phyloP scores from a whole-genome alignment of 2,113 vertebrate genomes.

The Bos taurus region ARS-UCD2.0 NC_037338.1:100999501-101000000 shows the following conservation, averaged over 20 bases:
- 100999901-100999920: not conserved
- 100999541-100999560: not conserved
- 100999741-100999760: not conserved
- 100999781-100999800: not conserved
- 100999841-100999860: not conserved
- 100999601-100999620: not conserved
- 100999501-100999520: not conserved
- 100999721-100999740: not conserved
- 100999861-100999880: not conserved
- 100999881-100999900: not conserved
- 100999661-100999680: not conserved
- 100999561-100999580: fast-evolving
- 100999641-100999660: not conserved
- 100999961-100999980: not conserved
- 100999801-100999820: not conserved
- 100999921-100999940: not conserved
- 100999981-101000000: not conserved
- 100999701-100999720: not conserved
- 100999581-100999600: not conserved
- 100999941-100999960: not conserved
- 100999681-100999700: not conserved
- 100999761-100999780: not conserved
- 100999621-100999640: not conserved
- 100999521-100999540: not conserved
- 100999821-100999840: not conserved